Conservation (phyloP, 53 echinoderm and acorn worm genomes). For the Holothuria leucospilota region DNA sequence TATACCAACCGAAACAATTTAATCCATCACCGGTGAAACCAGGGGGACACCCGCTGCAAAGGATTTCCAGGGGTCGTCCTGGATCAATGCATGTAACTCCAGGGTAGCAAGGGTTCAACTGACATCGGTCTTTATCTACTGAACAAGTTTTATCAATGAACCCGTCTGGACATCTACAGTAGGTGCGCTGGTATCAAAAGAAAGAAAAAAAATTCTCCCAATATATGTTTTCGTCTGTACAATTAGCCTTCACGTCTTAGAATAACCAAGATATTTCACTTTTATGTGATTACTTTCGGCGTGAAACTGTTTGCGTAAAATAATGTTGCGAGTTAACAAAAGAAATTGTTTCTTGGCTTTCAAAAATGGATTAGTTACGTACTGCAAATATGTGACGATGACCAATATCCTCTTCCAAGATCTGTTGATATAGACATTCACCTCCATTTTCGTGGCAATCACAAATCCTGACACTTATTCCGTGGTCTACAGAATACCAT, state of each 20-base stretch:
- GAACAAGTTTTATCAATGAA: conserved; percentile 56
- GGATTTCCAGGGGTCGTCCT: conserved; percentile 50
- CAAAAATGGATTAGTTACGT: too few species aligned
- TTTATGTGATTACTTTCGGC: too few species aligned
- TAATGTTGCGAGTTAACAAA: too few species aligned
- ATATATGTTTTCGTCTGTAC: too few species aligned
- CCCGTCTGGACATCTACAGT: conserved; percentile 67
- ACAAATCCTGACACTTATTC: conserved; percentile 40
- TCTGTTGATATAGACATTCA: conserved; percentile 37
- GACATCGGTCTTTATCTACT: conserved; percentile 66
- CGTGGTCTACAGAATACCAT: not conserved
- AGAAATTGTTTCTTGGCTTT: too few species aligned
- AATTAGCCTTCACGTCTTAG: too few species aligned
- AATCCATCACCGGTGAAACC: conserved; percentile 62
- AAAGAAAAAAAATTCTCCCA: too few species aligned
- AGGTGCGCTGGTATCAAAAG: conserved; percentile 55
- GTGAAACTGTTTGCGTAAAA: too few species aligned
- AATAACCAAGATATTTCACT: too few species aligned
- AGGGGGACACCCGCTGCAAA: conserved; percentile 63
- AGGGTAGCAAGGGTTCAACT: conserved; percentile 70
- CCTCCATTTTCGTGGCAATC: conserved; percentile 41
- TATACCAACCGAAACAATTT: conserved; percentile 69
- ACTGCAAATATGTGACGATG: conserved; percentile 2
- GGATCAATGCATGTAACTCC: conserved; percentile 79
- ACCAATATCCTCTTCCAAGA: conserved; percentile 46